Percentiles rank a stretch among this genome's conserved stretches.
Conservation (phyloP, 2,888 invertebrate species). For the Melieria crassipennis region DNA sequence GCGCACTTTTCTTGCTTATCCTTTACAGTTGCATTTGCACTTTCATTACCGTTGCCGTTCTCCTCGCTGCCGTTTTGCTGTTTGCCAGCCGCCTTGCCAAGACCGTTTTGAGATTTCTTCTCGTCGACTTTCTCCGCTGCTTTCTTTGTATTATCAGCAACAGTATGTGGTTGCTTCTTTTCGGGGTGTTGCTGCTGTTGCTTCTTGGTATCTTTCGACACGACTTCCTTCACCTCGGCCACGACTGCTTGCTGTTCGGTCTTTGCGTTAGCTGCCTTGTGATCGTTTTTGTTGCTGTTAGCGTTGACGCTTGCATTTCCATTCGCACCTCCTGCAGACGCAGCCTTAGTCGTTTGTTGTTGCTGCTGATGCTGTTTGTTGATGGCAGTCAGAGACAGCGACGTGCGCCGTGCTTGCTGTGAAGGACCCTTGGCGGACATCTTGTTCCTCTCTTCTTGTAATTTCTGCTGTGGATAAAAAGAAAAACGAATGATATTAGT, state of each 20-base stretch:
- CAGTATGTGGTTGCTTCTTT: conserved; percentile 40
- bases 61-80: conserved; percentile 41
- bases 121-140: conserved; percentile 46
- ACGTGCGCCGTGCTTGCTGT: conserved; percentile 53
- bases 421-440: conserved; percentile 59
- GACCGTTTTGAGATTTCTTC: conserved; percentile 56
- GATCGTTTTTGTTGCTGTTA: conserved; percentile 36
- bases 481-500: conserved; percentile 2
- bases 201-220: conserved; percentile 34
- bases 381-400: conserved; percentile 47
- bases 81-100: conserved; percentile 42
- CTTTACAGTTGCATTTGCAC: conserved; percentile 31
- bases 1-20: conserved; percentile 28
- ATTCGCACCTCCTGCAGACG: conserved; percentile 19
- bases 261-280: conserved; percentile 43
- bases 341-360: conserved; percentile 30
- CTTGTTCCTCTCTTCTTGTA: conserved; percentile 20
- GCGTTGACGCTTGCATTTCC: conserved; percentile 38
- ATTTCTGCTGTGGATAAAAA: conserved; percentile 19
- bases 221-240: conserved; percentile 25
- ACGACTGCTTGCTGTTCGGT: conserved; percentile 37
- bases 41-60: conserved; percentile 47
- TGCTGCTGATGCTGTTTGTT: conserved; percentile 38
- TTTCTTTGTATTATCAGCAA: conserved; percentile 39
- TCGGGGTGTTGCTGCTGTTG: conserved; percentile 27